Conservation (phyloP, 2,888 invertebrate genomes). For the Limnephilus auricula region DNA sequence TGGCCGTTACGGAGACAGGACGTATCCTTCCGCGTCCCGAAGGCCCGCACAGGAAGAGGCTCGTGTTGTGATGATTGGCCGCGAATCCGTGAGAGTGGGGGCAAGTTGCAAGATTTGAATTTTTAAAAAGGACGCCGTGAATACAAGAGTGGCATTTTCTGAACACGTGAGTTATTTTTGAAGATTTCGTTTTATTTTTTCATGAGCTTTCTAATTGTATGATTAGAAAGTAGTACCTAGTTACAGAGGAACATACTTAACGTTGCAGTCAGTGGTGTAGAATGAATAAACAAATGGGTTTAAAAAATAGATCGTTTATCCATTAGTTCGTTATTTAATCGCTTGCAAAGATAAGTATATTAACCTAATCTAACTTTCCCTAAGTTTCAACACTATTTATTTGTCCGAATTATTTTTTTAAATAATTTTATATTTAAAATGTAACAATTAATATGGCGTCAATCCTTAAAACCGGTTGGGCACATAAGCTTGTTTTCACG, state of each 20-base stretch:
- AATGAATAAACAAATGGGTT: neutral
- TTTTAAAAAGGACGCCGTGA: constrained; percentile 28
- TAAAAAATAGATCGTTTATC: neutral
- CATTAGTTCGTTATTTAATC: neutral
- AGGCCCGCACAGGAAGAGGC: neutral
- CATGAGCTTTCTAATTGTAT: neutral
- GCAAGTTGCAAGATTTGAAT: constrained; percentile 27
- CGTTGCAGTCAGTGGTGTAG: neutral
- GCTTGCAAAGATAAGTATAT: too few species aligned
- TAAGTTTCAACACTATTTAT: too few species aligned
- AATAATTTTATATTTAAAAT: too few species aligned
- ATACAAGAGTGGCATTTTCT: neutral
- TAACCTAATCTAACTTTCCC: too few species aligned
- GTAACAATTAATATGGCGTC: too few species aligned
- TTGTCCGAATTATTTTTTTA: too few species aligned
- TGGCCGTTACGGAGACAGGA: constrained; percentile 23
- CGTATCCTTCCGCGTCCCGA: neutral
- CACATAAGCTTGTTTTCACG: too few species aligned
- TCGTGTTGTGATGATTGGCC: constrained; percentile 35
- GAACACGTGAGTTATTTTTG: constrained; percentile 20
- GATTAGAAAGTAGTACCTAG: neutral
- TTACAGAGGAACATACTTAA: neutral
- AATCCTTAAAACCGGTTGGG: too few species aligned
- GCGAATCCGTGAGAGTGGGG: constrained; percentile 28
- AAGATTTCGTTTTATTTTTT: neutral